Base-by-base conservation (phyloP, 2,888 invertebrate species). In the Cephus pulcher region DNA sequence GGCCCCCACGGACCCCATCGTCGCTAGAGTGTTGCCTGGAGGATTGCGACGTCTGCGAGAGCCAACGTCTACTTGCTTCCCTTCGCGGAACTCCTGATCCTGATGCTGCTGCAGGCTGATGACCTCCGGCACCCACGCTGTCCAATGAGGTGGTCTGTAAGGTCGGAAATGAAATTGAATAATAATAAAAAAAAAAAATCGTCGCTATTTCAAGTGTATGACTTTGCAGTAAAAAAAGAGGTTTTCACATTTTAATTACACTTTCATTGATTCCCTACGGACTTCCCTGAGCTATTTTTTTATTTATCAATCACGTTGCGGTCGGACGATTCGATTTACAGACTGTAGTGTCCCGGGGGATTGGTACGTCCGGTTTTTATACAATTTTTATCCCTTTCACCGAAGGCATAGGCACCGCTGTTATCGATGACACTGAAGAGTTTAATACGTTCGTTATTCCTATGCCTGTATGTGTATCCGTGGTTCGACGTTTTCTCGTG, bases 61-160 rank as follows among this genome's bases (percentile, higher is more conserved):
- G 81, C 89, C 89, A 90, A 69, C 89, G 88, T 80, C 91, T 88
- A 73, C 90, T 89, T 84, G 84, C 90, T 87, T 86, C 86, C 9
- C 56, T 56, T 84, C 88, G 81, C 85, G 77, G 88, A 80, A 80
- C 80, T 78, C 78, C 71, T 71, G 73, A 89, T 88, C 84, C 92
- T 90, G 90, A 92, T 92, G 85, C 92, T 87, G 88, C 91, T 91
- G 84, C 92, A 84, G 85, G 83, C 81, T 88, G 88, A 86, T 89
- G 89, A 85, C 86, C 84, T 73, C 80, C 75, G 34, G 69, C 78
- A 75, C 83, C 86, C 78, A 88, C 88, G 77, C 88, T 82, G 80
- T 90, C 90, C 87, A 90, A 73, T 73, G 90, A 90, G 75, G 89
- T 87, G 80, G 89, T 90, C 90, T 90, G 83, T 78, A 85, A 86